Base-by-base conservation (phyloP, 2,113 vertebrate genomes). In the Sapayoa aenigma region DNA sequence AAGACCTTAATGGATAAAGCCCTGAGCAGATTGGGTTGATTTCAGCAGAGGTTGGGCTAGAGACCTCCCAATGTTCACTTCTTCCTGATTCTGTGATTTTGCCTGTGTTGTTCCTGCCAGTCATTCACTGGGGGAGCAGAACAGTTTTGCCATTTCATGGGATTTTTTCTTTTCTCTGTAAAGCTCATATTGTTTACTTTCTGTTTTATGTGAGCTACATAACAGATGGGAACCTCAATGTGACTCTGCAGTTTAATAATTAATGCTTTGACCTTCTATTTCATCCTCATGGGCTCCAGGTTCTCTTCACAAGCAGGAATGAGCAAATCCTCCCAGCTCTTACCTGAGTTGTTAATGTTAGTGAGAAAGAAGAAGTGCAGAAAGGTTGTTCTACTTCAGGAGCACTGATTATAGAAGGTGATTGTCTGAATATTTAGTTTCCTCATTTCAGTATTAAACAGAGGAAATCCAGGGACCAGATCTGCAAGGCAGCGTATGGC, bases 211-310 rank as follows among this genome's bases (percentile, higher is more conserved):
- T 41, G 75, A 88, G 75, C 81, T 78, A 4, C 53, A 16, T 22
- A 94, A 39, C 59, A 90, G 87, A 86, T 77, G 78, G 79, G 42
- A 90, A 63, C 35, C 35, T 91, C 63, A 67, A 5, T 77, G 82
- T 18, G 4, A 53, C 67, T 90, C 75, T 91, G 68, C 35, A 44
- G 78, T 82, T 94, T 89, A 88, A 77, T 95, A 87, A 91, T 95
- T 79, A 97, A 94, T 59, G 13, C 24, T 69, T 46, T 60, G 87
- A 80, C 85, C 63, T 87, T 83, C 37, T 74, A 4, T 24, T 88
- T 35, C 58, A 87, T 80, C 71, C n/a, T 47, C 1, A 1, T 69
- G n/a, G 53, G 59, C 47, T 93, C 46, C 50, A 44, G 78, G 1
- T 60, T 91, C 58, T 72, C n/a, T 76, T 82, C 31, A 28, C 49